Base-by-base conservation (phyloP, 1,140 invertebrate genomes). In the Trichonephila inaurata region DNA sequence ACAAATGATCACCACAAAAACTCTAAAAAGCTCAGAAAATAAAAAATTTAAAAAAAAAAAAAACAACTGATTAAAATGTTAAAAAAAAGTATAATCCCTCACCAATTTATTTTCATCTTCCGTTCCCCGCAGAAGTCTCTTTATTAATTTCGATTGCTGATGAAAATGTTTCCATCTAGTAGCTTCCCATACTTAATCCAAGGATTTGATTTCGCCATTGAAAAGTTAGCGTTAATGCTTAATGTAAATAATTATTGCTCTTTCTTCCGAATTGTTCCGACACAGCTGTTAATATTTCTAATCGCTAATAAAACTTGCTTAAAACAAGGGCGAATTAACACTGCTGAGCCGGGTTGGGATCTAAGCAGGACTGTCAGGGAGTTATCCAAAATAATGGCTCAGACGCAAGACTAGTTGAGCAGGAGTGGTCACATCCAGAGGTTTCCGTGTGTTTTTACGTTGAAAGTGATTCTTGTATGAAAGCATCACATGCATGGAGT, bases 381-480 rank as follows among this genome's bases (percentile, higher is more conserved):
- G 87, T 51, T 89, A 89, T 89, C 61, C 58, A 87, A 64, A 87
- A 87, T 87, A 33, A 28, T 89, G 87, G 33, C 69, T 44, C 40
- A 24, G 58, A 10, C 51, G 69, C 24, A 61, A 60, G 69, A 12
- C 40, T 18, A 28, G 40, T 90, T 14, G 44, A 60, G 21, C 51
- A 33, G 51, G 77, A 91, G 61, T 82, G 72, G 77, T n/a, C 77
- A 33, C 77, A 82, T 64, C 89, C 18, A 44, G 24, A 64, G 21
- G 19, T 33, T 83, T 40, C 61, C 89, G 89, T 61, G 89, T 83
- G 89, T 91, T 81, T n/a, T 91, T 91, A 83, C 89, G 77, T 62
- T 91, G 89, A 82, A 83, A 83, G 77, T 44, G 77, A 91, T 81
- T 91, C 89, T 82, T 91, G 60, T 91, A 33, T 91, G 89, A 83